Percentiles rank a stretch among this genome's conserved stretches.
phyloP scores from a whole-genome alignment of 2,113 vertebrate genomes.

The Candoia aspera region DNA sequence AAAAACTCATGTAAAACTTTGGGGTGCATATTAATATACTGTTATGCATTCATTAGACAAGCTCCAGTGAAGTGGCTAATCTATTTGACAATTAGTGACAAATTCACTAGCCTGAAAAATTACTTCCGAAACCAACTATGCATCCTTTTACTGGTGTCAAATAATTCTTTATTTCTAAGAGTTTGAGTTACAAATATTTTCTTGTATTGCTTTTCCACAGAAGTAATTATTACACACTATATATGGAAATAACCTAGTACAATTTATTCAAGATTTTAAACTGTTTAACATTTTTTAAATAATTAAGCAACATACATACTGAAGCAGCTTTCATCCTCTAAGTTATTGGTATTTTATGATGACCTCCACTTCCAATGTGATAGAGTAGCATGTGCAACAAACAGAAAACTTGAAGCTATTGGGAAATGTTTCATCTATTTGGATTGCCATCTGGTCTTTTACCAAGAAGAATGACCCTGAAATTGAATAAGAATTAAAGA shows the following conservation, averaged over 20 bases:
- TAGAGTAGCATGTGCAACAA: not conserved
- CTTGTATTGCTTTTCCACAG: constrained; percentile 1
- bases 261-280: not conserved
- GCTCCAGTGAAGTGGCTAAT: constrained; percentile 35
- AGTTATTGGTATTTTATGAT: constrained; percentile 32
- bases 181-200: constrained; percentile 4
- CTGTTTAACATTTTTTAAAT: not conserved
- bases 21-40: not conserved
- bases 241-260: not conserved
- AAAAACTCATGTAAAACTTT: not conserved
- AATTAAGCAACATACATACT: not conserved
- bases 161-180: constrained; percentile 15
- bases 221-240: constrained; percentile 1
- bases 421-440: not conserved
- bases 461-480: not conserved
- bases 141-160: not conserved
- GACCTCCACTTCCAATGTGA: not conserved
- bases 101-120: not conserved
- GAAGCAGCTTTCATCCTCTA: not conserved
- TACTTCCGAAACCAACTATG: not conserved
- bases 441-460: not conserved
- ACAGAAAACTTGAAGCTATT: not conserved
- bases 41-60: not conserved
- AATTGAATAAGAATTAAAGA: not conserved
- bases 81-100: constrained; percentile 3